Evolutionary conservation across 2,797 vertebrate species (phyloP), one percentile per base, ranked within the genome.

Genomic region (Acestrorhynchus altus): DNA sequence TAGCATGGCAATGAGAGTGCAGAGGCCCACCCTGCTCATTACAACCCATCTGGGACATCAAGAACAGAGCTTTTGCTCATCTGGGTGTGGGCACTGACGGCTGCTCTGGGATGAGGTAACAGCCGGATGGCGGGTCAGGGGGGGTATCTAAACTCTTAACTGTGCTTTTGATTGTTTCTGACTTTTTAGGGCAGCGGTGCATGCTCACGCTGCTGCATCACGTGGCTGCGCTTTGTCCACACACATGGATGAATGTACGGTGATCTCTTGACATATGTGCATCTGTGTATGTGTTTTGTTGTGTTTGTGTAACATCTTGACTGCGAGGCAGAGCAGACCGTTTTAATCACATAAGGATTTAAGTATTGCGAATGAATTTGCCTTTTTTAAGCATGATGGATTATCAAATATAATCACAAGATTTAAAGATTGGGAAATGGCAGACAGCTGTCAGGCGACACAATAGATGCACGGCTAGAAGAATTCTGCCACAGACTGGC

Each of bases 371-470:
- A 91, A 91, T 87, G 87, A 92, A 92, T 88, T 88, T 77, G 83
- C 59, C 72, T 92, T 90, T 89, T 91, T 88, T 91, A 91, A 93
- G 89, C 88, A 87, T 40, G 82, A 74, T 77, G 90, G 92, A 94
- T 94, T 94, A 94, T 89, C 61, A 75, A 64, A 79, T 73, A 63
- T 81, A 81, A 84, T 83, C 90, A 83, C 83, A 88, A 92, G 90
- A 93, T 93, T 92, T 92, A 92, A 91, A 93, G 91, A 91, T 92
- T 91, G 91, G 86, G 88, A 91, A 91, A 92, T 91, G 86, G 88
- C 90, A 91, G 90, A 93, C 91, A 94, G 90, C 89, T 93, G 92
- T 91, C 90, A 88, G 76, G 86, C 90, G 63, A 85, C 84, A 90
- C 90, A 91, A 90, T 90, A 91, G 90, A 35, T 83, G 87, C 87